A percentile compares a stretch with the other conserved stretches of the same genome.
Evolutionary conservation across 2,797 vertebrate species (phyloP).

Genomic region (Phalloptychus januarius): DNA sequence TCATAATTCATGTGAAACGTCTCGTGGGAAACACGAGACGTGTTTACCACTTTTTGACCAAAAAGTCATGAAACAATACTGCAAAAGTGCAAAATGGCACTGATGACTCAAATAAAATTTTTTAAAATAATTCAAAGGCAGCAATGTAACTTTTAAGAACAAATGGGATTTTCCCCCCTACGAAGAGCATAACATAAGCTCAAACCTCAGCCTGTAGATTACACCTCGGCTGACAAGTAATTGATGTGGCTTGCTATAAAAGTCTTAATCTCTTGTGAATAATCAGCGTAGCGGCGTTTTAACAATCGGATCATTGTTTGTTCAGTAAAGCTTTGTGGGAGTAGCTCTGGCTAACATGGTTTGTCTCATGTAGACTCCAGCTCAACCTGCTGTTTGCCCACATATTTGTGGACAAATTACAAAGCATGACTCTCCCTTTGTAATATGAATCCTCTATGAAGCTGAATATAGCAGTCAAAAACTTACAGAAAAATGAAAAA

Average conservation of each 20-base stretch:
- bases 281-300: slow-evolving; percentile 54
- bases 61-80: neutral
- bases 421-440: neutral
- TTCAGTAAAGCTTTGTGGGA: slow-evolving; percentile 45
- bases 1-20: neutral
- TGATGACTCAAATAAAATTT: neutral
- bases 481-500: neutral
- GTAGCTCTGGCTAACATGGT: slow-evolving; percentile 37
- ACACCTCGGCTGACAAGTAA: slow-evolving; percentile 10
- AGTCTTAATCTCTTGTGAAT: slow-evolving; percentile 62
- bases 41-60: too few species aligned
- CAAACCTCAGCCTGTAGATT: slow-evolving; percentile 24
- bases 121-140: neutral
- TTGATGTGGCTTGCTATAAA: slow-evolving; percentile 40
- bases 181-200: neutral
- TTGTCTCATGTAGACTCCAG: slow-evolving; percentile 20
- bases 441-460: neutral
- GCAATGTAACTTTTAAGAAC: neutral
- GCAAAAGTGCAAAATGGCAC: neutral
- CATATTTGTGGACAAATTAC: neutral
- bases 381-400: slow-evolving; percentile 1
- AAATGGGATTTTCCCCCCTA: neutral
- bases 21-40: neutral
- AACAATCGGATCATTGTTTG: slow-evolving; percentile 54
- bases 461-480: slow-evolving; percentile 14